Conservation (phyloP, 2,888 invertebrate species). For the Tetragnatha montana region DNA sequence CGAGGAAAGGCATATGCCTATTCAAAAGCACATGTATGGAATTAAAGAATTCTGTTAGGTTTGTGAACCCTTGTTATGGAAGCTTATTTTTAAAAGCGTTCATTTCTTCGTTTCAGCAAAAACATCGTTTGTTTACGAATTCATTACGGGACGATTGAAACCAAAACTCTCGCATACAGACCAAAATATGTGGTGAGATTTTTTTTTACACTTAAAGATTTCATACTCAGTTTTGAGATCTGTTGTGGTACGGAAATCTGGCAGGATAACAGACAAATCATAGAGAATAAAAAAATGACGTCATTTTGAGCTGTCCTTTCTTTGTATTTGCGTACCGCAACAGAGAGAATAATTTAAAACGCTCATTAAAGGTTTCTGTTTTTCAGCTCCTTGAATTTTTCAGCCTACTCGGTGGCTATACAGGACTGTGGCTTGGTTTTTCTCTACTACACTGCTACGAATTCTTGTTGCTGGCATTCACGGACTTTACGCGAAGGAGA, state of each 20-base stretch:
- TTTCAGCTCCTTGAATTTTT: conserved; percentile 65
- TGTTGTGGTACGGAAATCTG: too few species aligned
- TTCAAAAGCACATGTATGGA: too few species aligned
- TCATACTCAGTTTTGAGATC: too few species aligned
- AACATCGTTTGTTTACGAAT: conserved; percentile 63
- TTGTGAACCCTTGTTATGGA: too few species aligned
- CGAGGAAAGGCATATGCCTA: too few species aligned
- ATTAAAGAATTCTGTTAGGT: too few species aligned
- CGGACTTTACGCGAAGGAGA: not conserved
- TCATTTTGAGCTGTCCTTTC: too few species aligned
- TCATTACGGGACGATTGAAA: conserved; percentile 67
- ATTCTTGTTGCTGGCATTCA: not conserved
- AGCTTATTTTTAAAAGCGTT: not conserved
- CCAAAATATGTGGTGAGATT: conserved; percentile 62
- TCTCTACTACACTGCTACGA: conserved; percentile 51
- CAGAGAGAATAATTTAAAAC: too few species aligned
- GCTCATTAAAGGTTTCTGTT: too few species aligned
- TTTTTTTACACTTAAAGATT: not conserved
- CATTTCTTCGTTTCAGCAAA: conserved; percentile 18
- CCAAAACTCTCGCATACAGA: conserved; percentile 45
- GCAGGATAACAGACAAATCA: too few species aligned
- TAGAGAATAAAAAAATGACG: too few species aligned
- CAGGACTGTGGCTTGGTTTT: conserved; percentile 65
- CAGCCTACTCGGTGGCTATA: conserved; percentile 66
- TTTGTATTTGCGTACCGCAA: too few species aligned